These are phyloP conservation scores for Phallusia fumigata DNA, from an alignment of 23 tunicate species.

Conservation along the genomic window DNA sequence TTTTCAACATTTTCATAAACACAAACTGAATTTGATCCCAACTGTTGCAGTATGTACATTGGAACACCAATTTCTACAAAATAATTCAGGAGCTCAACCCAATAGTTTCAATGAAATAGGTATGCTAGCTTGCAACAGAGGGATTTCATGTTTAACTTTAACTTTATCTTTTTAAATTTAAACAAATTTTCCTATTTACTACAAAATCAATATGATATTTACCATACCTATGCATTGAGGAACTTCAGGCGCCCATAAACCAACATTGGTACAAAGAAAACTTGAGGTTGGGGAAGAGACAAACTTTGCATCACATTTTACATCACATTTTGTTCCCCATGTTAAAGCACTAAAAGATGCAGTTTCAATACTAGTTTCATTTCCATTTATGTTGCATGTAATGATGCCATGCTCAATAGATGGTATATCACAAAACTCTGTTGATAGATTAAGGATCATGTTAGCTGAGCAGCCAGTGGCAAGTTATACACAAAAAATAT, in stretches of 20 bases:
- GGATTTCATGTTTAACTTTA: too few species aligned
- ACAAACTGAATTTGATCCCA: conserved; percentile 45
- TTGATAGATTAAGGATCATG: background rate
- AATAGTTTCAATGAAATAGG: too few species aligned
- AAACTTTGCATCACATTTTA: conserved; percentile 32
- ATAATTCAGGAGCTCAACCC: too few species aligned
- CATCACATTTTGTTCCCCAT: conserved; percentile 59
- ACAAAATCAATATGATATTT: too few species aligned
- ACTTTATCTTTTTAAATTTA: too few species aligned
- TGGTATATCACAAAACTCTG: conserved; percentile 48
- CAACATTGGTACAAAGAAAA: conserved; percentile 41
- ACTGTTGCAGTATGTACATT: conserved; percentile 70
- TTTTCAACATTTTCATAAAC: conserved; percentile 34
- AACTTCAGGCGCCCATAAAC: conserved; percentile 59
- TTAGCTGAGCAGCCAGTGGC: background rate
- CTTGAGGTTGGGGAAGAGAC: conserved; percentile 30
- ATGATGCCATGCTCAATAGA: conserved; percentile 23
- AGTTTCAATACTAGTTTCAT: background rate
- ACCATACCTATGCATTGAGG: conserved; percentile 78
- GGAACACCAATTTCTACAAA: conserved; percentile 64
- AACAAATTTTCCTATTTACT: too few species aligned
- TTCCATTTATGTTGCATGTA: conserved; percentile 10
- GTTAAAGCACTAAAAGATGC: conserved; percentile 7
- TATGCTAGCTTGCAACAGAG: too few species aligned
- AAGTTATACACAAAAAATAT: background rate